These are phyloP conservation scores for Hyposoter dolosus DNA, from an alignment of 2,888 invertebrate genomes.

Conservation along the genomic window DNA sequence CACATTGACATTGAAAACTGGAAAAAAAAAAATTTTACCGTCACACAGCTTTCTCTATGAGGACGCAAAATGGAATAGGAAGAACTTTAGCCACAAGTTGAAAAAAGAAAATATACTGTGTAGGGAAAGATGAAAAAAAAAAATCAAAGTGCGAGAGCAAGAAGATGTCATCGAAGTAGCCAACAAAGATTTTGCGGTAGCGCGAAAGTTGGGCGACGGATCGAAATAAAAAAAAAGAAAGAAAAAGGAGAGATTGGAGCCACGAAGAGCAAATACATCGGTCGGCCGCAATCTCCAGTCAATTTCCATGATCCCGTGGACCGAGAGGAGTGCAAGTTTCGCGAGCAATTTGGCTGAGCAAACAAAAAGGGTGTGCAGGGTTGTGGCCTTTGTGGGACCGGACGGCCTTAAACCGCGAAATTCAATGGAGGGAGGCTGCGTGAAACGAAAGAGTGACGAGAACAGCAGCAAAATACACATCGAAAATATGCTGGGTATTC, in stretches of 20 bases:
- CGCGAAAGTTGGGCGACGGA: conserved; percentile 74
- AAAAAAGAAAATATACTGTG: background rate
- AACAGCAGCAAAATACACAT: conserved; percentile 73
- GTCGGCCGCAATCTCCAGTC: conserved; percentile 84
- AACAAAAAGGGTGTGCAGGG: conserved; percentile 80
- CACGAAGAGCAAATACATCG: conserved; percentile 83
- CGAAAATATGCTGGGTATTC: conserved; percentile 61
- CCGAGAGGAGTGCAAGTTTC: conserved; percentile 67
- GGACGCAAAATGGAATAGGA: background rate
- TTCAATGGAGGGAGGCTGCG: conserved; percentile 53
- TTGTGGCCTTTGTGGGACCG: conserved; percentile 15
- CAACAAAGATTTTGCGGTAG: conserved; percentile 81
- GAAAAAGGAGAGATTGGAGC: conserved; percentile 68
- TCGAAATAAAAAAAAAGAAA: conserved; percentile 4
- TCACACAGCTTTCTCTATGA: no score
- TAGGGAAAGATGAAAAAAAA: background rate
- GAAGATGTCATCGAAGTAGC: conserved; percentile 64
- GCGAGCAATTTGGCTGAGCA: conserved; percentile 82
- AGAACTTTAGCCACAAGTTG: background rate
- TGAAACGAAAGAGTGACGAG: conserved; percentile 59
- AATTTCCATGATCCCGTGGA: conserved; percentile 78
- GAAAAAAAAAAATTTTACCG: no score
- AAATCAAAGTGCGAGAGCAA: conserved; percentile 40
- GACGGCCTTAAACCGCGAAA: conserved; percentile 61
- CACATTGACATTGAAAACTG: no score